Evolutionary conservation across 2,888 invertebrate genomes (phyloP).

Genomic region (Polydrusus cervinus): DNA sequence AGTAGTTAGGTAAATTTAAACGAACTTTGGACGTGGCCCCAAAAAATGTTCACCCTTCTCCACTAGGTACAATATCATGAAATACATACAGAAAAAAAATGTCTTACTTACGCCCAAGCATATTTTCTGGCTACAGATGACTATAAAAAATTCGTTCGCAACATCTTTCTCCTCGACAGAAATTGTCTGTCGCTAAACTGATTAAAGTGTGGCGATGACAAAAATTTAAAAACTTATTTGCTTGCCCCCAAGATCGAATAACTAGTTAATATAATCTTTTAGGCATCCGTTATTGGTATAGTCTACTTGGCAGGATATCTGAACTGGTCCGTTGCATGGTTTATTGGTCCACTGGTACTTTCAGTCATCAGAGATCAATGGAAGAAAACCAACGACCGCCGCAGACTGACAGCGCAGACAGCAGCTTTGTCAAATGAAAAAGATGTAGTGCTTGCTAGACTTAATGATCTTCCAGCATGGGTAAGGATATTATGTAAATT

Average conservation of each 20-base stretch:
- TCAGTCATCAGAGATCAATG: constrained; percentile 87
- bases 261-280: constrained; percentile 54
- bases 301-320: constrained; percentile 89
- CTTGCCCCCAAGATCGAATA: not conserved
- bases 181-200: too few relatives aligned
- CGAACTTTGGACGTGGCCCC: too few relatives aligned
- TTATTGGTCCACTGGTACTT: constrained; percentile 85
- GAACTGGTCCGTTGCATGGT: constrained; percentile 93
- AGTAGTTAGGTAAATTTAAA: too few relatives aligned
- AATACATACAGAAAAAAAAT: too few relatives aligned
- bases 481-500: constrained; percentile 71
- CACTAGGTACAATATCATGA: too few relatives aligned
- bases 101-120: too few relatives aligned
- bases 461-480: constrained; percentile 96
- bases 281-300: constrained; percentile 82
- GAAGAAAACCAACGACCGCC: constrained; percentile 82
- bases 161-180: too few relatives aligned
- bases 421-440: constrained; percentile 87
- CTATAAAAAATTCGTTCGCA: too few relatives aligned
- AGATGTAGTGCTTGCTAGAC: constrained; percentile 87
- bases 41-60: too few relatives aligned
- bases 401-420: constrained; percentile 84
- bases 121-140: too few relatives aligned
- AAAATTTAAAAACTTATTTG: too few relatives aligned
- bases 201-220: too few relatives aligned